Evolutionary conservation across 64 coral and sea anemone species (phyloP).

Genomic region (Montipora efflorescens): DNA sequence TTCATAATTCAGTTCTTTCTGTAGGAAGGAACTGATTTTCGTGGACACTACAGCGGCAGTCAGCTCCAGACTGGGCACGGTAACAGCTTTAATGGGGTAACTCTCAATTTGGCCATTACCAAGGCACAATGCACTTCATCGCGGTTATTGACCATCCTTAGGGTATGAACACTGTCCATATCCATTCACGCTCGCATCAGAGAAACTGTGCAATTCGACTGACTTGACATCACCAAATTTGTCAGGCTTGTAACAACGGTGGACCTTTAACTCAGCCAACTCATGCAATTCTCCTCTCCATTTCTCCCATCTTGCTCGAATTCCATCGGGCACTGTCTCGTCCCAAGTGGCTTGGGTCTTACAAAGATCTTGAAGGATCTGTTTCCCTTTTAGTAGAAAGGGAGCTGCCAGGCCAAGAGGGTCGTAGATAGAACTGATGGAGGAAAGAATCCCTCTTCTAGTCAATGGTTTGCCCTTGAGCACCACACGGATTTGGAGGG

Average conservation of each 20-base stretch:
- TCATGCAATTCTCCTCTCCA: background rate
- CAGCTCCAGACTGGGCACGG: too few relatives aligned
- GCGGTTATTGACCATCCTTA: too few relatives aligned
- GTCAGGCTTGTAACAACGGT: background rate
- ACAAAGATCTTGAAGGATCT: background rate
- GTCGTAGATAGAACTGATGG: too few relatives aligned
- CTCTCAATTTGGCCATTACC: too few relatives aligned
- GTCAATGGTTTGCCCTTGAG: background rate
- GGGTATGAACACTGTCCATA: too few relatives aligned
- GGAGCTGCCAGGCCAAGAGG: background rate
- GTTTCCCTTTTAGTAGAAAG: background rate
- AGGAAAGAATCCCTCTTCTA: background rate
- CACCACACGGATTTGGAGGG: background rate
- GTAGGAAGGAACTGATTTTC: too few relatives aligned
- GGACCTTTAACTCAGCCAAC: background rate
- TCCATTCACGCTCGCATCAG: too few relatives aligned
- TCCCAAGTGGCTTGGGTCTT: background rate
- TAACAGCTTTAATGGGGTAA: too few relatives aligned
- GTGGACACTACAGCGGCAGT: too few relatives aligned
- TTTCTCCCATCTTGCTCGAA: background rate
- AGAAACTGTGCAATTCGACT: too few relatives aligned
- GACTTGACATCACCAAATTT: background rate
- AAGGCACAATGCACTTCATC: too few relatives aligned
- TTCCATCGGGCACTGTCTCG: background rate
- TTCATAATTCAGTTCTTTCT: too few relatives aligned